A percentile compares a stretch with the other conserved stretches of the same genome.
Evolutionary conservation across 2,888 invertebrate species (phyloP).

Genomic region (Microplitis manilae): DNA sequence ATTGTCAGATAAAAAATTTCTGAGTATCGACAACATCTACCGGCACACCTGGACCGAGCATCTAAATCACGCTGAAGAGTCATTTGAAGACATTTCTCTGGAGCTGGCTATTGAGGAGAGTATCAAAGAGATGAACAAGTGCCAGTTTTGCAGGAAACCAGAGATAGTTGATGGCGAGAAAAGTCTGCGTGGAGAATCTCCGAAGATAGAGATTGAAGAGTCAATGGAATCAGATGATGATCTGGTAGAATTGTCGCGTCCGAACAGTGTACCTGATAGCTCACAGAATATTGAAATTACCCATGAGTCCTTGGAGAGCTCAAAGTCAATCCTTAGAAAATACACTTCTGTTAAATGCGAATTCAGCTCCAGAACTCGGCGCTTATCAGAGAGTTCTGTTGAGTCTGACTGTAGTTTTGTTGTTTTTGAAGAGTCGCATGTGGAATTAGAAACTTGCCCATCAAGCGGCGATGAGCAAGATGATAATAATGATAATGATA

Average conservation of each 20-base stretch:
- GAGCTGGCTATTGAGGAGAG: not conserved
- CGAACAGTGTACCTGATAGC: not conserved
- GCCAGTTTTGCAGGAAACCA: too few relatives aligned
- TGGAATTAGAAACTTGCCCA: not conserved
- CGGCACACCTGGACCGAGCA: not conserved
- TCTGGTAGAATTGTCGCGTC: not conserved
- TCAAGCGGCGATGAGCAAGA: not conserved
- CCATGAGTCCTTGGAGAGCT: constrained; percentile 11
- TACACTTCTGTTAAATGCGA: constrained; percentile 21
- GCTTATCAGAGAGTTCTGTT: not conserved
- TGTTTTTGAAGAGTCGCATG: not conserved
- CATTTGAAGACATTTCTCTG: not conserved
- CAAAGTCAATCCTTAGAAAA: not conserved
- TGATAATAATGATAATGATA: not conserved
- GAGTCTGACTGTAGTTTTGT: constrained; percentile 2
- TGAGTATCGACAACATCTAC: not conserved
- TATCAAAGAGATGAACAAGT: not conserved
- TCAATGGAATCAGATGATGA: not conserved
- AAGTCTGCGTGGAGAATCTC: too few relatives aligned
- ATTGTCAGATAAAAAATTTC: not conserved
- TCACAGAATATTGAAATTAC: constrained; percentile 29
- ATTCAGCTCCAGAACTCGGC: not conserved
- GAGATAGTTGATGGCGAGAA: not conserved
- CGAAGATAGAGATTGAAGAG: too few relatives aligned
- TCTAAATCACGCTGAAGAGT: not conserved